Conservation (phyloP, 2,113 vertebrate species). For the Terrapene triunguis region DNA sequence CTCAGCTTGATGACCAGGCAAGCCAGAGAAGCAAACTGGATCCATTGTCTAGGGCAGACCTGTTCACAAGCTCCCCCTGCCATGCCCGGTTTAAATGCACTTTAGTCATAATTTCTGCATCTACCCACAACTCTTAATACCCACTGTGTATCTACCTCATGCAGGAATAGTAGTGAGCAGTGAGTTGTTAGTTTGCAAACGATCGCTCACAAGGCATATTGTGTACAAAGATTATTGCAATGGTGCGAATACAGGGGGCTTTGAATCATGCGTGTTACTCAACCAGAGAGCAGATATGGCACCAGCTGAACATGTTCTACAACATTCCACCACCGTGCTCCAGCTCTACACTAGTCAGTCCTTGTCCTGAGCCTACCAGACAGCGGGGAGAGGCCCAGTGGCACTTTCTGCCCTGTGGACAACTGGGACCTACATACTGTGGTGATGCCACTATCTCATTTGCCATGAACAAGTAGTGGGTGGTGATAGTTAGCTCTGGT, state of each 20-base stretch:
- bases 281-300: background rate
- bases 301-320: background rate
- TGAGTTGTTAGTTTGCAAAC: background rate
- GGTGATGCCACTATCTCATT: background rate
- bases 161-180: background rate
- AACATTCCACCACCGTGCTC: background rate
- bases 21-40: background rate
- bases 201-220: background rate
- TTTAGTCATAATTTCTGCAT: background rate
- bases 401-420: background rate
- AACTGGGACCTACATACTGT: background rate
- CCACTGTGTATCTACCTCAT: background rate
- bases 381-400: background rate
- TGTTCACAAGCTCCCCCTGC: background rate
- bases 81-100: background rate
- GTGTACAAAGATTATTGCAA: background rate
- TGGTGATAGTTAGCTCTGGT: background rate
- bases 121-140: background rate
- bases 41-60: background rate
- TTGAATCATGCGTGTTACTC: background rate
- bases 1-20: background rate
- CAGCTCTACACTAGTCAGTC: background rate
- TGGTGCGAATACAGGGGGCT: background rate
- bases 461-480: background rate
- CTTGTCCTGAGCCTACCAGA: background rate